Conservation (phyloP, 2,888 invertebrate species). For the Andrena fulva region DNA sequence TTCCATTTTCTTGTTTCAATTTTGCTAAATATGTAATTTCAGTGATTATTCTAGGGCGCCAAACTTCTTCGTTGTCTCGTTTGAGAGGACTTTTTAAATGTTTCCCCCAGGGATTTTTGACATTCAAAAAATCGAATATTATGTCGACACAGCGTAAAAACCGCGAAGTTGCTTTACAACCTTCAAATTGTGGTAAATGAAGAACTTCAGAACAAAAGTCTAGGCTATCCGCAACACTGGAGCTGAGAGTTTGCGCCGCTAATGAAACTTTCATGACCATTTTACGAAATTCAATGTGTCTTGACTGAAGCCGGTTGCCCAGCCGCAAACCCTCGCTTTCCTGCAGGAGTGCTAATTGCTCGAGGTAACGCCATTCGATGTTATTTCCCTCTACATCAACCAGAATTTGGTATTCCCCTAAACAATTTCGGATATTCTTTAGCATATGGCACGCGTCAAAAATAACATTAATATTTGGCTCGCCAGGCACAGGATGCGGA, state of each 20-base stretch:
- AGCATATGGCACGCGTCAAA: constrained; percentile 7
- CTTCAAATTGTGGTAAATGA: neutral
- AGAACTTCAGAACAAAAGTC: neutral
- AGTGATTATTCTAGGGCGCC: neutral
- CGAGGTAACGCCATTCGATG: neutral
- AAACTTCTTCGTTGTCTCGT: constrained; percentile 1
- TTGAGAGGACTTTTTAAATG: neutral
- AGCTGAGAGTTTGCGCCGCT: neutral
- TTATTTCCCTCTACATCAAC: neutral
- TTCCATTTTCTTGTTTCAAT: neutral
- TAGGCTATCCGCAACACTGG: neutral
- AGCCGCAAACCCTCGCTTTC: neutral
- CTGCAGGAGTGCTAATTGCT: neutral
- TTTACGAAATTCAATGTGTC: neutral
- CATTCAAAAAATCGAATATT: neutral
- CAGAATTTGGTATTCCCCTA: neutral
- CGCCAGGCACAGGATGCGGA: neutral
- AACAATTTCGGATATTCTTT: constrained; percentile 2
- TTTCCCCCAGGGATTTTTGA: too few species aligned
- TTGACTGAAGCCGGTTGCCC: neutral
- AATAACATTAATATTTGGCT: neutral
- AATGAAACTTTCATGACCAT: neutral
- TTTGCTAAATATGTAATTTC: neutral
- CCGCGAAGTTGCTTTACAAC: neutral
- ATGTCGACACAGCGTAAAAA: neutral